Evolutionary conservation across 2,888 invertebrate genomes (phyloP), one percentile per base, ranked within the genome.

Genomic region (Drosophila falleni): DNA sequence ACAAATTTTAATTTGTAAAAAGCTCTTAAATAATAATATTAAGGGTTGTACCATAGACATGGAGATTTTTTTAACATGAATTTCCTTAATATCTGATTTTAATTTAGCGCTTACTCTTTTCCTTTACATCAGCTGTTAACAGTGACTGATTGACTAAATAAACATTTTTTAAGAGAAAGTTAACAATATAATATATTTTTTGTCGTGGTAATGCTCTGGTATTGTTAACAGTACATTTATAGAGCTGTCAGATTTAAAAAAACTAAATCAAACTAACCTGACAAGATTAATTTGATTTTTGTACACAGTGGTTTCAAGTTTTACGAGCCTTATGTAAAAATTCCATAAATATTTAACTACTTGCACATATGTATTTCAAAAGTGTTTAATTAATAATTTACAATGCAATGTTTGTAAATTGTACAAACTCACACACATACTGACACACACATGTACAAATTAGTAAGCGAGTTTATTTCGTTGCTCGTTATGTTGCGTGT

Each of bases 301-400:
- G 29, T 42, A 19, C 55, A 39, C 29, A 42, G 33, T 58, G 47
- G 31, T 37, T 19, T 51, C n/a, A n/a, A 15, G 47, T 46, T 53
- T 53, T 37, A 46, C 6, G 47, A 39, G 37, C n/a, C 9, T 44
- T 35, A 50, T 42, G 33, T 33, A 31, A 31, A 62, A 59, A 58
- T 59, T 54, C 54, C 37, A 70, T 72, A 35, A 39, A 56, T 56
- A 46, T 26, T 56, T 56, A 35, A 70, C 42, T 62, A 39, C 39
- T 58, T 55, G 61, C 69, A 62, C 64, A 76, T 71, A 78, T 78
- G 75, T 72, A 69, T 75, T 63, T 63, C 54, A 66, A 51, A 72
- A 71, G 69, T 72, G 42, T 54, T 61, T 69, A 61, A 61, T 78
- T 72, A 75, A 72, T 78, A 58, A 75, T 78, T 64, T 69, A 78